Conservation (phyloP, 2,888 invertebrate genomes). For the Xanthorhoe designata region DNA sequence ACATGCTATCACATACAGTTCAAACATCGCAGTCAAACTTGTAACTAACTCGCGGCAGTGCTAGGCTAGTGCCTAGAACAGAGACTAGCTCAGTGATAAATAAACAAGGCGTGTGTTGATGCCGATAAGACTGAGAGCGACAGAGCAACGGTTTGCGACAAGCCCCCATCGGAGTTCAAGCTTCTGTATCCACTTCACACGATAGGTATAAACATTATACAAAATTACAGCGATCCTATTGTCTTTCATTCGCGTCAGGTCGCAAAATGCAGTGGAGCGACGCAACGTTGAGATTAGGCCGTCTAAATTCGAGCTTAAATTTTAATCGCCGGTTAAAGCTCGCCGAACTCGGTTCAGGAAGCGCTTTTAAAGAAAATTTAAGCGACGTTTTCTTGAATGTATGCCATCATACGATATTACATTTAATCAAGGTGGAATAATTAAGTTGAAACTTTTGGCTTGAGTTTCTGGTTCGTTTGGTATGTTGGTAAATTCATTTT, state of each 20-base stretch:
- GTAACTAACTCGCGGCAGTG: slow-evolving; percentile 52
- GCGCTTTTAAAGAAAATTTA: slow-evolving; percentile 68
- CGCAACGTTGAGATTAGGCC: slow-evolving; percentile 75
- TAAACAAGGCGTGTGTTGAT: slow-evolving; percentile 79
- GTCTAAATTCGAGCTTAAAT: slow-evolving; percentile 80
- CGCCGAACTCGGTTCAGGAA: slow-evolving; percentile 63
- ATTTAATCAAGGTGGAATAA: slow-evolving; percentile 56
- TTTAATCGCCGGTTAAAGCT: slow-evolving; percentile 75
- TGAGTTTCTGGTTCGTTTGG: slow-evolving; percentile 37
- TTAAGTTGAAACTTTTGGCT: slow-evolving; percentile 50
- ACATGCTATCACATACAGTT: slow-evolving; percentile 44
- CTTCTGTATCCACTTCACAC: slow-evolving; percentile 45
- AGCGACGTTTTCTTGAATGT: slow-evolving; percentile 68
- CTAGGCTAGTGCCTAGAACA: slow-evolving; percentile 57
- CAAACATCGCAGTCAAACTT: slow-evolving; percentile 57
- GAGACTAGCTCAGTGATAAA: slow-evolving; percentile 73
- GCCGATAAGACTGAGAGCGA: slow-evolving; percentile 74
- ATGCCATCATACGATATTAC: slow-evolving; percentile 53
- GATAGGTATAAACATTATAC: slow-evolving; percentile 59
- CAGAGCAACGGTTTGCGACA: slow-evolving; percentile 50
- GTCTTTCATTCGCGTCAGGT: slow-evolving; percentile 65
- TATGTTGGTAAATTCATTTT: slow-evolving; percentile 40
- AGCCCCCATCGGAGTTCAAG: slow-evolving; percentile 35
- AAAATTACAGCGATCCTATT: slow-evolving; percentile 65
- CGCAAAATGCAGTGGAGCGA: slow-evolving; percentile 74